Base-by-base conservation (phyloP, 2,113 vertebrate genomes). In the Gavialis gangeticus region DNA sequence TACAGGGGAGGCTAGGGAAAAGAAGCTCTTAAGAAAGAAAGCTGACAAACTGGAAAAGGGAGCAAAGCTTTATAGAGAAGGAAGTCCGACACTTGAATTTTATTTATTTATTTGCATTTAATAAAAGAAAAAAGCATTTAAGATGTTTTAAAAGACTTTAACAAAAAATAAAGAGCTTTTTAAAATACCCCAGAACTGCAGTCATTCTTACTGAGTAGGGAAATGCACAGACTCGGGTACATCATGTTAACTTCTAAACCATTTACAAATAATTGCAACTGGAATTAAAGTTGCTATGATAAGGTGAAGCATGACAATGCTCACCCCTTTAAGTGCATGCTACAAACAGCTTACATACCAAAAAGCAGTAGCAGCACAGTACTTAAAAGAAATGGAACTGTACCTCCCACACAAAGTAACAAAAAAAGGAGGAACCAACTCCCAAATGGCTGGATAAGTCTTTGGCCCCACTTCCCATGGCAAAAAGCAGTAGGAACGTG, bases 1-100 rank as follows among this genome's bases (percentile, higher is more conserved):
- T 59, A 10, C 1, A 3, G 16, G 6, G 28, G 22, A 79, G 0
- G 71, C 3, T 11, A 71, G 30, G 28, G n/a, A 54, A 0, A 1
- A 89, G 28, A 2, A 24, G 4, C 87, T 69, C 4, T 85, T 34
- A 84, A 95, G 25, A 75, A 76, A 71, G 80, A 1, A 22, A 83
- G n/a, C 10, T 57, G 46, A 79, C 18, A 87, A 75, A 59, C 0
- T 0, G 13, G 30, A 59, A 87, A 82, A 28, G 0, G 81, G 2
- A 3, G 34, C 37, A 21, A 19, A 19, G 22, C 67, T 84, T 82
- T 25, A 46, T 1, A 12, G 63, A 76, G 27, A 90, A 12, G 1
- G 10, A 3, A 94, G 89, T 5, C 27, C 6, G 16, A 60, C 4
- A 21, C 4, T 69, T 30, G 15, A 30, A 19, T 12, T 21, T 69